phyloP scores from a whole-genome alignment of 2,113 vertebrate genomes.

The Anguilla rostrata region DNA sequence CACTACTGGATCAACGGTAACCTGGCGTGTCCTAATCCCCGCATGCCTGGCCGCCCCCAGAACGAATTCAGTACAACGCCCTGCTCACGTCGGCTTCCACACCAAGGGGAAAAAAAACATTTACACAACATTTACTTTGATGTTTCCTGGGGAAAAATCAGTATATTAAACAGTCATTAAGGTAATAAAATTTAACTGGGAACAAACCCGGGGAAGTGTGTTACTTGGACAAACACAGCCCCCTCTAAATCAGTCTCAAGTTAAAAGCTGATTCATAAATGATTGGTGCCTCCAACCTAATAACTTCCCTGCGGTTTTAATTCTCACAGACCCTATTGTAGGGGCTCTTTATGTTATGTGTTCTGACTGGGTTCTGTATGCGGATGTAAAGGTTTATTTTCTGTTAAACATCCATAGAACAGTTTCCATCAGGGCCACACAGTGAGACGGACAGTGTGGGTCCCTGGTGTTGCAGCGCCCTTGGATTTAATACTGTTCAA shows the following conservation, averaged over 20 bases:
- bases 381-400: too few relatives aligned
- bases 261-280: not conserved
- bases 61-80: not conserved
- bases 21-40: not conserved
- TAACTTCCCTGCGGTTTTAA: not conserved
- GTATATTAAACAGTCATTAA: too few relatives aligned
- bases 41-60: not conserved
- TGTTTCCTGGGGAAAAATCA: too few relatives aligned
- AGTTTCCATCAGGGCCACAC: too few relatives aligned
- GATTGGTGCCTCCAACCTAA: not conserved
- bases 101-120: not conserved
- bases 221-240: not conserved
- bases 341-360: not conserved
- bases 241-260: not conserved
- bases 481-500: too few relatives aligned
- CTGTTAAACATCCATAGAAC: too few relatives aligned
- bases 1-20: constrained; percentile 96
- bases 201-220: too few relatives aligned
- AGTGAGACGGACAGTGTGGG: too few relatives aligned
- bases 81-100: too few relatives aligned
- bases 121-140: not conserved
- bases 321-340: not conserved
- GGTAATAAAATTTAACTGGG: too few relatives aligned
- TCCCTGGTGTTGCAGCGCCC: too few relatives aligned
- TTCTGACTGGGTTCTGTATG: not conserved